Base-by-base conservation (phyloP, 37 sponge, comb jelly and placozoan species). In the Lycopodina hypogea region DNA sequence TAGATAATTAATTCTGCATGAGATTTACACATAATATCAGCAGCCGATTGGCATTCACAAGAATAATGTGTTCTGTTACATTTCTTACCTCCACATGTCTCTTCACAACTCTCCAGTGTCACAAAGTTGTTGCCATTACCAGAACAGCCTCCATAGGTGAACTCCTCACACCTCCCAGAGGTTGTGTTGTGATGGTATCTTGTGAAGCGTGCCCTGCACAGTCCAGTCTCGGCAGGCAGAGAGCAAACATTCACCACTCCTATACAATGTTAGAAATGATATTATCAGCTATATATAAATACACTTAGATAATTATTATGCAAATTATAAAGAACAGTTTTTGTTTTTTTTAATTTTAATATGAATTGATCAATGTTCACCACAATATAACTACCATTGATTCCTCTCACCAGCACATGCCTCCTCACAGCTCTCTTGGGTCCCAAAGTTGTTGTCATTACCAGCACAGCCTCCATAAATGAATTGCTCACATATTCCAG, bases 381-480 rank as follows among this genome's bases (percentile, higher is more conserved):
- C n/a, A n/a, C n/a, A n/a, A n/a, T n/a, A n/a, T n/a, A n/a, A n/a
- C n/a, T n/a, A n/a, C n/a, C n/a, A n/a, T n/a, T n/a, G n/a, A n/a
- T n/a, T 9, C 48, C 48, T 59, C 60, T 59, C 66, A 65, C 66
- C 66, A 32, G 18, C 26, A 56, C 85, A 84, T 3, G 23, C 72
- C 24, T 29, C 32, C 21, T 60, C 41, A 48, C 85, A 84, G n/a
- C 65, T 78, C 32, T 33, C 28, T 1, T 19, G 1, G 0, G 71
- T 77, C 17, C 61, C 78, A 50, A 84, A 86, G 39, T 61, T 57
- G 60, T 86, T 86, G 42, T 37, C 70, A 51, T 80, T 85, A 56
- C 87, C 76, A 1, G 21, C 68, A 39, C 87, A 86, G 0, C 81
- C 87, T 57, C 81, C 81, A 74, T 80, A 86, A 42, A 51, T 56